Evolutionary conservation across 2,888 invertebrate species (phyloP).

Genomic region (Xestoiulus laeticollis): DNA sequence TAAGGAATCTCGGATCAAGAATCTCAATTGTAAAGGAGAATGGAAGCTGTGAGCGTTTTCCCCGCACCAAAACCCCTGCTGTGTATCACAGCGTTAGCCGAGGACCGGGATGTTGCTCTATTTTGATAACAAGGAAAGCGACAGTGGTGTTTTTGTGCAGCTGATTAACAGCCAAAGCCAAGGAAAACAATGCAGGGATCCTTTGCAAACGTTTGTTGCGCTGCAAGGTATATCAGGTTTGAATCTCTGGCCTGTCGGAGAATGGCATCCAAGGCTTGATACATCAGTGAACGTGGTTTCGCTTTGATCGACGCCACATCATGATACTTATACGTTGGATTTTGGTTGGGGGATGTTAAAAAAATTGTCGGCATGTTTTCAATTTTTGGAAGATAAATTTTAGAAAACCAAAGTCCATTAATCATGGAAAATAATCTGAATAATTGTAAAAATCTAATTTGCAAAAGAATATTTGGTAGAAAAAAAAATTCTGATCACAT

Average conservation of each 20-base stretch:
- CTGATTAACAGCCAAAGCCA: background rate
- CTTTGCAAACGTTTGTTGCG: background rate
- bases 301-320: too few relatives aligned
- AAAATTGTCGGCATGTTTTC: too few relatives aligned
- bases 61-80: background rate
- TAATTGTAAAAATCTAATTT: too few relatives aligned
- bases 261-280: background rate
- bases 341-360: too few relatives aligned
- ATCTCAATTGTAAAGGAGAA: background rate
- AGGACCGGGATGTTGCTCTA: background rate
- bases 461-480: too few relatives aligned
- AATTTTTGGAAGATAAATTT: too few relatives aligned
- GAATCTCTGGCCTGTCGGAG: background rate
- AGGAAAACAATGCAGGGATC: background rate
- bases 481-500: too few relatives aligned
- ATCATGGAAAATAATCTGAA: too few relatives aligned
- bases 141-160: background rate
- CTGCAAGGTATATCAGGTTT: background rate
- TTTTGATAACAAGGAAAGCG: background rate
- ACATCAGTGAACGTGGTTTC: background rate
- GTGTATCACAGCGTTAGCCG: constrained; percentile 18
- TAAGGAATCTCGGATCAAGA: background rate
- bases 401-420: too few relatives aligned
- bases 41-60: background rate
- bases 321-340: too few relatives aligned